phyloP scores from a whole-genome alignment of 2,888 invertebrate species.

The Myopa tessellatipennis region DNA sequence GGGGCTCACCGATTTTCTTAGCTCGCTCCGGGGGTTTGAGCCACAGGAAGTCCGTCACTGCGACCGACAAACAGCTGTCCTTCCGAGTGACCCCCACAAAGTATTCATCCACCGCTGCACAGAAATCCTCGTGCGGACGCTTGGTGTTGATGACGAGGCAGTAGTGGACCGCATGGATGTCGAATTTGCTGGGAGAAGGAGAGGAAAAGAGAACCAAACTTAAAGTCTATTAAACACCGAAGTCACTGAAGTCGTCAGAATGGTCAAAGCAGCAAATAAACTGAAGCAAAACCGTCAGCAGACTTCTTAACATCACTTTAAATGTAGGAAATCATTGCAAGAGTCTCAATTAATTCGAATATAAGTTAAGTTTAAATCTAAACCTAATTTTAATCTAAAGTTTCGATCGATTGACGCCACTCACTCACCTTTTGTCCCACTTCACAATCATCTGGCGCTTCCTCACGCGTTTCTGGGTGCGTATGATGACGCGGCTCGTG shows the following conservation, averaged over 20 bases:
- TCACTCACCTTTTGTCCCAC: conserved; percentile 63
- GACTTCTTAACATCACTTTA: background rate
- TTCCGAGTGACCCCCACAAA: conserved; percentile 41
- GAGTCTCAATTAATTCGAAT: background rate
- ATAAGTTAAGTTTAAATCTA: background rate
- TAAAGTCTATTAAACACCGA: no score
- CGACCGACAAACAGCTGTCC: conserved; percentile 48
- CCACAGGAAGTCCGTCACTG: conserved; percentile 60
- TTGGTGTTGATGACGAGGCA: conserved; percentile 62
- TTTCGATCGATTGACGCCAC: background rate
- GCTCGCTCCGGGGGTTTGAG: conserved; percentile 57
- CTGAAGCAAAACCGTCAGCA: background rate
- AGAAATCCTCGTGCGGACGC: conserved; percentile 55
- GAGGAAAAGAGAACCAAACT: no score
- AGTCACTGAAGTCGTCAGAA: background rate
- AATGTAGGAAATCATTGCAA: background rate
- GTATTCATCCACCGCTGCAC: conserved; percentile 55
- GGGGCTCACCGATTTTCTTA: conserved; percentile 57
- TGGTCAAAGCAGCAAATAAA: background rate
- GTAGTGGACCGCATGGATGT: conserved; percentile 67
- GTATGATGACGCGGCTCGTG: conserved; percentile 63
- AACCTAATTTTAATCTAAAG: no score
- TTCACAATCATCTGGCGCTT: conserved; percentile 67
- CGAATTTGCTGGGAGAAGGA: conserved; percentile 59
- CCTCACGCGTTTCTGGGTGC: conserved; percentile 66